Percentiles rank a stretch among this genome's conserved stretches.
Conservation (phyloP, 2,113 vertebrate genomes). For the Oryzias celebensis region DNA sequence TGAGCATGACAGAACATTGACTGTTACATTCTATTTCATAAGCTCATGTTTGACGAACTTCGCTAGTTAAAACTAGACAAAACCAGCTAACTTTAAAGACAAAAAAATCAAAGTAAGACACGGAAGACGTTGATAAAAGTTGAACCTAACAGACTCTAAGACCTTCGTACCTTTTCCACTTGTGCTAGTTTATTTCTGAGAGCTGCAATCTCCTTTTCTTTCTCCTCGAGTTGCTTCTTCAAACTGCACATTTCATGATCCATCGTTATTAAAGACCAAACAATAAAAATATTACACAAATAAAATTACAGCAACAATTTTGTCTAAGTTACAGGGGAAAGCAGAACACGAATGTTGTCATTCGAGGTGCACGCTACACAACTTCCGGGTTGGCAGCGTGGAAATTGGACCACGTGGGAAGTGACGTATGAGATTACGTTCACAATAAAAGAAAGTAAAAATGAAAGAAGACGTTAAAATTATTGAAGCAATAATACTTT, state of each 20-base stretch:
- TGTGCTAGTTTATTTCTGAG: slow-evolving; percentile 68
- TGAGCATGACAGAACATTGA: too few species aligned
- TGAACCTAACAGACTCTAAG: too few species aligned
- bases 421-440: slow-evolving; percentile 1
- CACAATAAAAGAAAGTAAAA: background rate
- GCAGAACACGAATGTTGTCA: background rate
- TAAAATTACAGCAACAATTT: background rate
- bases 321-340: background rate
- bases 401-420: slow-evolving; percentile 14
- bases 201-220: slow-evolving; percentile 65
- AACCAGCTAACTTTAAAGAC: too few species aligned
- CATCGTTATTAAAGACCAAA: slow-evolving; percentile 34
- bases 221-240: slow-evolving; percentile 66
- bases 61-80: background rate
- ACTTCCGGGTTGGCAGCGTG: slow-evolving; percentile 60
- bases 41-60: too few species aligned
- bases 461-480: background rate
- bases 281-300: background rate
- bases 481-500: too few species aligned
- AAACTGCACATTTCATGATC: slow-evolving; percentile 53
- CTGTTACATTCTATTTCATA: too few species aligned
- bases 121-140: too few species aligned
- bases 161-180: slow-evolving; percentile 63
- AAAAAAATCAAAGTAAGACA: background rate
- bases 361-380: background rate